phyloP scores from a whole-genome alignment of 2,113 vertebrate species.

The Sander vitreus region DNA sequence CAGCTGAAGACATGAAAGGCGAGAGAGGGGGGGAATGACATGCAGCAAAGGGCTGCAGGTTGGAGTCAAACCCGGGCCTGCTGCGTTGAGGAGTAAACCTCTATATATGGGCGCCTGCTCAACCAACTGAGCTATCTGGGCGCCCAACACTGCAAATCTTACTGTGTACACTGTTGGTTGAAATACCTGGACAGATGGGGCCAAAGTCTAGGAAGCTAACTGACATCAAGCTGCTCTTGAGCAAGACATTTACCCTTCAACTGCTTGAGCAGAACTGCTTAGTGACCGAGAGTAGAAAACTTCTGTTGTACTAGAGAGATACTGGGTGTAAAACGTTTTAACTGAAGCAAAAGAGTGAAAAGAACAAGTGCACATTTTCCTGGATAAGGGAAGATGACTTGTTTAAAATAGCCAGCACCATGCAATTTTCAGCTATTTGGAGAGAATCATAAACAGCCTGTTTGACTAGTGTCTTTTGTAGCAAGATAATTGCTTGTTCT shows the following conservation, averaged over 20 bases:
- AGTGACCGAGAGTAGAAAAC: conserved; percentile 1
- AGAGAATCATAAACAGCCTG: conserved; percentile 11
- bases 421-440: conserved; percentile 40
- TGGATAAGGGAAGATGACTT: conserved; percentile 18
- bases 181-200: background rate
- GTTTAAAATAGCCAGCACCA: conserved; percentile 24
- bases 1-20: too few relatives aligned
- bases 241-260: background rate
- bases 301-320: background rate
- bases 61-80: too few relatives aligned
- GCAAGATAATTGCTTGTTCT: conserved; percentile 48
- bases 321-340: conserved; percentile 6
- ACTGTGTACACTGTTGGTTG: background rate
- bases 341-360: background rate
- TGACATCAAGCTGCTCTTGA: background rate
- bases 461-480: conserved; percentile 48
- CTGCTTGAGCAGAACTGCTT: background rate
- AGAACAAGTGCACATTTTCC: background rate
- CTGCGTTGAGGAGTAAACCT: too few relatives aligned
- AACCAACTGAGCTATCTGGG: too few relatives aligned
- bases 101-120: too few relatives aligned
- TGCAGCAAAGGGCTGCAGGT: too few relatives aligned
- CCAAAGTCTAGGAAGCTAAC: background rate
- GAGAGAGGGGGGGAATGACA: too few relatives aligned
- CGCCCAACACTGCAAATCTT: background rate